Conservation (phyloP, 2,888 invertebrate species). For the Druceiella hillmani region DNA sequence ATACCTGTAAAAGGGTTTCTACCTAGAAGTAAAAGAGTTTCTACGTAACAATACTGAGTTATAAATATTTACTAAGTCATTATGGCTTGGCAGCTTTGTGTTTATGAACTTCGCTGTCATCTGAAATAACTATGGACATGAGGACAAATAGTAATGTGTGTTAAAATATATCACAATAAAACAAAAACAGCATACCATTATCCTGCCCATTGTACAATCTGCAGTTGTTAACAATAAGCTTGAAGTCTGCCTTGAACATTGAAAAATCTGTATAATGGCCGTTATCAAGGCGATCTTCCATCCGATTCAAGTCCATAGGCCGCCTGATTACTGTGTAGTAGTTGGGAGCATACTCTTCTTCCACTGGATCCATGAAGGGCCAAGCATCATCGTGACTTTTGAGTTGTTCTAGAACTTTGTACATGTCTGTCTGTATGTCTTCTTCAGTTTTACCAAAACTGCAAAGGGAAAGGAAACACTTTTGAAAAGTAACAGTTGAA, state of each 20-base stretch:
- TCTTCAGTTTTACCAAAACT: conserved; percentile 79
- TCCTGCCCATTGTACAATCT: conserved; percentile 87
- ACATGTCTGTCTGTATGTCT: conserved; percentile 84
- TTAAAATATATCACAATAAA: conserved; percentile 5
- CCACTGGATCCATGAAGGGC: conserved; percentile 92
- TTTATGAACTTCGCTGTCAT: not conserved
- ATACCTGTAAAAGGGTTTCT: too few relatives aligned
- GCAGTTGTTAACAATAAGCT: conserved; percentile 89
- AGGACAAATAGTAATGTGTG: conserved; percentile 1
- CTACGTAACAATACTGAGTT: too few relatives aligned
- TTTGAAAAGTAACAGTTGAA: conserved; percentile 3
- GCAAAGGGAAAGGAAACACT: conserved; percentile 29
- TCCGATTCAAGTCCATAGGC: conserved; percentile 84
- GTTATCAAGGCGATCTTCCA: conserved; percentile 81
- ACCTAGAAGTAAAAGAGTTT: too few relatives aligned
- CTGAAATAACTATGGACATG: not conserved
- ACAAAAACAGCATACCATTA: conserved; percentile 61
- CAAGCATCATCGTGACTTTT: conserved; percentile 88
- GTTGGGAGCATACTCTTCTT: conserved; percentile 88
- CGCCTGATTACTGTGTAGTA: conserved; percentile 68
- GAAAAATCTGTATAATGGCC: conserved; percentile 74
- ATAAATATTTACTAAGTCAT: too few relatives aligned
- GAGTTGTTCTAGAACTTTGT: conserved; percentile 83
- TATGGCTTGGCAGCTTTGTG: too few relatives aligned
- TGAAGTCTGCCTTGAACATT: conserved; percentile 84